A percentile compares a stretch with the other conserved stretches of the same genome.
phyloP scores from a whole-genome alignment of 2,888 invertebrate species.

The Microctonus brassicae region DNA sequence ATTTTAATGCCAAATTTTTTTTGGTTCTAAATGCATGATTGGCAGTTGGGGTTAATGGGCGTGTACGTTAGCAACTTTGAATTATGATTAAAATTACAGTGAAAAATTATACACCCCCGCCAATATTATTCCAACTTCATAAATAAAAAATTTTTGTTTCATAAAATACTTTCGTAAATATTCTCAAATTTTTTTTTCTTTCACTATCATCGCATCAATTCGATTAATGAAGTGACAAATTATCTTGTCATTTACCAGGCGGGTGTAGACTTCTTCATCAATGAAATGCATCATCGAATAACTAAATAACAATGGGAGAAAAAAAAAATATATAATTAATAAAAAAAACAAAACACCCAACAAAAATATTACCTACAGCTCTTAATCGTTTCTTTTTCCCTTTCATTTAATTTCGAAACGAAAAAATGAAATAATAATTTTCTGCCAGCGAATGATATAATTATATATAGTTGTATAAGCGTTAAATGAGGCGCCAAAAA shows the following conservation, averaged over 20 bases:
- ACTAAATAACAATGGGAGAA: not conserved
- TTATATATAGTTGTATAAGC: slow-evolving; percentile 12
- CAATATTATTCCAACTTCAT: not conserved
- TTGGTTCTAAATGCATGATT: not conserved
- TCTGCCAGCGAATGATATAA: slow-evolving; percentile 23
- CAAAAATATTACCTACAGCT: not conserved
- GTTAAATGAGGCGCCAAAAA: slow-evolving; percentile 28
- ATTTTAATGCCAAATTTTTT: not conserved
- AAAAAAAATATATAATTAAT: not conserved
- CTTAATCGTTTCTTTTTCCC: not conserved
- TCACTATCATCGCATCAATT: not conserved
- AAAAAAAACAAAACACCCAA: not conserved
- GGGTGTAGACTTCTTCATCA: not conserved
- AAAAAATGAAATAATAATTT: slow-evolving; percentile 6
- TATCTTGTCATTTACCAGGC: not conserved
- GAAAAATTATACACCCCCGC: not conserved
- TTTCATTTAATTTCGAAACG: not conserved
- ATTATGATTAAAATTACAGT: not conserved
- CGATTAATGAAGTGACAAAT: slow-evolving; percentile 14
- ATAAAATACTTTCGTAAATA: too few species aligned
- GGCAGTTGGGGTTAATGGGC: not conserved
- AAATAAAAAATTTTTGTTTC: too few species aligned
- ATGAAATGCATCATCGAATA: not conserved
- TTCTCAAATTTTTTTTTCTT: slow-evolving; percentile 3
- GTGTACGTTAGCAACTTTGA: not conserved